These are phyloP conservation scores for Dusona sp. DNA, from an alignment of 2,888 invertebrate species.

Conservation along the genomic window DNA sequence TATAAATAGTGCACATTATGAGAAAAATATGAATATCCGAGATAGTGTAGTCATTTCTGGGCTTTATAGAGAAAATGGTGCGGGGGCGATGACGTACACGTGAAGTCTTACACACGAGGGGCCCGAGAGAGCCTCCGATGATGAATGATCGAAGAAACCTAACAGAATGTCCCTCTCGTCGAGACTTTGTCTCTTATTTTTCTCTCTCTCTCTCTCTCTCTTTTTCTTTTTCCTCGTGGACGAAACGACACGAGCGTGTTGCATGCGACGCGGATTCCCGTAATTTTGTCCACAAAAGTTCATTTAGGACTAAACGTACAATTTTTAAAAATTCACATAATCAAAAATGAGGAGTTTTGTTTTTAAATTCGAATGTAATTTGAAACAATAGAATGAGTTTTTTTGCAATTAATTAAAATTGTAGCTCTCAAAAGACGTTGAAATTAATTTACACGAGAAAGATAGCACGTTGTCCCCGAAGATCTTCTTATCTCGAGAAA, in stretches of 20 bases:
- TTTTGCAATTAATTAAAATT: background rate
- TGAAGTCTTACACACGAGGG: constrained; percentile 69
- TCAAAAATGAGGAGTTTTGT: background rate
- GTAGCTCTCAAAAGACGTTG: background rate
- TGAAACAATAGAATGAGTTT: background rate
- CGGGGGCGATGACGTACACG: constrained; percentile 66
- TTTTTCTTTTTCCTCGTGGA: constrained; percentile 13
- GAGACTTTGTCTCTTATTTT: constrained; percentile 72
- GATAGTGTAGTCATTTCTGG: constrained; percentile 33
- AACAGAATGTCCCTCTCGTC: constrained; percentile 71
- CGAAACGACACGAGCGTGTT: constrained; percentile 53
- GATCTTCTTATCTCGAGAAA: constrained; percentile 2
- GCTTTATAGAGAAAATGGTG: constrained; percentile 35
- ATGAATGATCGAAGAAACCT: constrained; percentile 79
- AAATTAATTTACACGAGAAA: constrained; percentile 1
- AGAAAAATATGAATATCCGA: constrained; percentile 18
- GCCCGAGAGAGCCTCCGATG: constrained; percentile 80
- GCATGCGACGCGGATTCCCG: constrained; percentile 21
- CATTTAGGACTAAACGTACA: background rate
- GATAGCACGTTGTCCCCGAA: background rate
- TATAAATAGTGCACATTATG: constrained; percentile 59
- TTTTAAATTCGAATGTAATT: background rate
- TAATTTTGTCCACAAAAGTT: background rate
- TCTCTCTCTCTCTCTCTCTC: constrained; percentile 18
- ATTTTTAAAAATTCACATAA: background rate